Conservation (phyloP, 2,888 invertebrate genomes). For the Archips xylosteana region DNA sequence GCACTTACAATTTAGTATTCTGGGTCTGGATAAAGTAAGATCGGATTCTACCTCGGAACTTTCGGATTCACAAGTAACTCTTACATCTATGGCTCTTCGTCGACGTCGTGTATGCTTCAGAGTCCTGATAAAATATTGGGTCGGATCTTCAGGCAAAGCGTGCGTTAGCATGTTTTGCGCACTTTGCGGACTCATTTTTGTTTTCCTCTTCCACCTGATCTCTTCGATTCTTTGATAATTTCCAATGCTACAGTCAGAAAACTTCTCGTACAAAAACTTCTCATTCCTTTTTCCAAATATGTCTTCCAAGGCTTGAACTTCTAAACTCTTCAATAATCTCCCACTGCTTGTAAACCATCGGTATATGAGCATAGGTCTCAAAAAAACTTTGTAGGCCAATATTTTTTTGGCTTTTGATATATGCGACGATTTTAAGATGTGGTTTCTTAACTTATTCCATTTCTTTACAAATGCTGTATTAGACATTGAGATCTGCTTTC, state of each 20-base stretch:
- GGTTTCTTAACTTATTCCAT: constrained; percentile 48
- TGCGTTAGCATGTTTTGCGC: constrained; percentile 50
- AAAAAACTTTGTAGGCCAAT: constrained; percentile 63
- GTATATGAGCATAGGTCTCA: constrained; percentile 62
- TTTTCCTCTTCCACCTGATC: constrained; percentile 57
- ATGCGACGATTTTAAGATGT: constrained; percentile 50
- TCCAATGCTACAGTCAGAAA: constrained; percentile 57
- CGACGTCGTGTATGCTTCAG: not conserved
- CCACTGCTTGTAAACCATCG: constrained; percentile 54
- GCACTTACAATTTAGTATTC: too few species aligned
- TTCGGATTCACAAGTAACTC: not conserved
- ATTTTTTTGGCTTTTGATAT: constrained; percentile 54
- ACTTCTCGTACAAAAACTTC: constrained; percentile 51
- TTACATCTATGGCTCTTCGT: not conserved
- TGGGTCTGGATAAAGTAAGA: not conserved
- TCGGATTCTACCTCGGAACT: constrained; percentile 3
- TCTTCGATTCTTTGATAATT: constrained; percentile 56
- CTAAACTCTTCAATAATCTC: constrained; percentile 51
- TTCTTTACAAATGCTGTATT: constrained; percentile 40
- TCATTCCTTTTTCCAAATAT: constrained; percentile 52
- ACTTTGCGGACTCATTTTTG: constrained; percentile 44
- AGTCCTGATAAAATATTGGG: constrained; percentile 49
- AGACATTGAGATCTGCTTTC: constrained; percentile 43
- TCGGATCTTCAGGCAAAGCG: constrained; percentile 48
- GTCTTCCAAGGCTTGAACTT: constrained; percentile 54